Evolutionary conservation across 2,888 invertebrate species (phyloP).

Genomic region (Ophioninae sp.): DNA sequence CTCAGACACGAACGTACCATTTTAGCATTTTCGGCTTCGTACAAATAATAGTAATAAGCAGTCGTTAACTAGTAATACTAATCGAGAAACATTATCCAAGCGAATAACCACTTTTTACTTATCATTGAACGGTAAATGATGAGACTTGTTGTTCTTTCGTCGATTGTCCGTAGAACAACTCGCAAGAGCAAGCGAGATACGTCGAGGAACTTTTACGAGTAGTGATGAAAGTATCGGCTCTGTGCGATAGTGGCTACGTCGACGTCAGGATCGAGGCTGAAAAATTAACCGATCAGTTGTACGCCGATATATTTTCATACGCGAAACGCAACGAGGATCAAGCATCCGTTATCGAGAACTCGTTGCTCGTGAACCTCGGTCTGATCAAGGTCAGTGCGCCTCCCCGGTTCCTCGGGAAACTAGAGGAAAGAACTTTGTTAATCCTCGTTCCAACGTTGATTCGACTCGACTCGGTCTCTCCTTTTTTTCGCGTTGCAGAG

Average conservation of each 20-base stretch:
- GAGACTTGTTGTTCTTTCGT: not conserved
- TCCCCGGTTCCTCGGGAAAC: too few species aligned
- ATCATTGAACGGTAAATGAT: not conserved
- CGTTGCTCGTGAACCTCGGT: constrained; percentile 85
- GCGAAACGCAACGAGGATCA: constrained; percentile 80
- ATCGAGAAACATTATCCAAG: too few species aligned
- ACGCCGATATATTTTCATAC: constrained; percentile 82
- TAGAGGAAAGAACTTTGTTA: not conserved
- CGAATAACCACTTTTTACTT: not conserved
- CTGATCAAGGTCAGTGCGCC: constrained; percentile 86
- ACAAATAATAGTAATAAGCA: too few species aligned
- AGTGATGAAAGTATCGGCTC: constrained; percentile 83
- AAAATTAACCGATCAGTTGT: constrained; percentile 82
- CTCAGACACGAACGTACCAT: too few species aligned
- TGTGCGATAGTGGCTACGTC: constrained; percentile 83
- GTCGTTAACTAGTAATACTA: too few species aligned
- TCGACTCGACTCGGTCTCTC: not conserved
- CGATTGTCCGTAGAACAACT: constrained; percentile 26
- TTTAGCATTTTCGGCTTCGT: too few species aligned
- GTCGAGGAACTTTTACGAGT: constrained; percentile 79
- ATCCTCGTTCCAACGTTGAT: not conserved
- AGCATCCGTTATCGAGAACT: constrained; percentile 84
- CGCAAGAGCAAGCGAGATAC: constrained; percentile 70
- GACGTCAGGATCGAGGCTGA: constrained; percentile 81
- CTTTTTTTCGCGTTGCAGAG: constrained; percentile 81